Evolutionary conservation across 2,888 invertebrate genomes (phyloP).

Genomic region (Seladonia tumulorum): DNA sequence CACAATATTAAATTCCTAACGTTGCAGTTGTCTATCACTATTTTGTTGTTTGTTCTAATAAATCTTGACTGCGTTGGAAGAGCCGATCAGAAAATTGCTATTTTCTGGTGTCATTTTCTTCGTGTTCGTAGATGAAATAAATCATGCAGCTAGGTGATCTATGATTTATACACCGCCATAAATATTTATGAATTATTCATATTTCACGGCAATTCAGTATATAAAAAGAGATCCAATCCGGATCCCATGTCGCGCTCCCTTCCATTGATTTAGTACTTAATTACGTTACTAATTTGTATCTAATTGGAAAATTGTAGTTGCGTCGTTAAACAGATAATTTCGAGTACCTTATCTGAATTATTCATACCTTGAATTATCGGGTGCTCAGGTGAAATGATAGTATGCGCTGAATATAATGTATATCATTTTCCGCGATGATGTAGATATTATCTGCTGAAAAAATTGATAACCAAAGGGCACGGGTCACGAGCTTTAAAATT

Average conservation of each 20-base stretch:
- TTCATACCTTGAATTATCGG: not conserved
- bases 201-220: not conserved
- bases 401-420: not conserved
- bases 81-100: not conserved
- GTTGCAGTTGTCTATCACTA: too few relatives aligned
- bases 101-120: not conserved
- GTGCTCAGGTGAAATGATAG: not conserved
- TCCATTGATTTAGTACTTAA: not conserved
- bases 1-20: too few relatives aligned
- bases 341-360: conserved; percentile 3
- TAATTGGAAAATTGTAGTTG: conserved; percentile 7
- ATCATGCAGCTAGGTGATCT: not conserved
- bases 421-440: not conserved
- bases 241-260: not conserved
- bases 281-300: not conserved
- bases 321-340: conserved; percentile 4
- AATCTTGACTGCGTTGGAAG: too few relatives aligned
- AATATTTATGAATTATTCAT: not conserved
- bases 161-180: not conserved
- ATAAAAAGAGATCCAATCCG: not conserved
- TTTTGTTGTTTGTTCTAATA: too few relatives aligned
- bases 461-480: not conserved
- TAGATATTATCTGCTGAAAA: not conserved
- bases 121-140: not conserved
- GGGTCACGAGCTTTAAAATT: not conserved